Evolutionary conservation across 2,888 invertebrate species (phyloP).

Genomic region (Macrosoma leucophasiata): DNA sequence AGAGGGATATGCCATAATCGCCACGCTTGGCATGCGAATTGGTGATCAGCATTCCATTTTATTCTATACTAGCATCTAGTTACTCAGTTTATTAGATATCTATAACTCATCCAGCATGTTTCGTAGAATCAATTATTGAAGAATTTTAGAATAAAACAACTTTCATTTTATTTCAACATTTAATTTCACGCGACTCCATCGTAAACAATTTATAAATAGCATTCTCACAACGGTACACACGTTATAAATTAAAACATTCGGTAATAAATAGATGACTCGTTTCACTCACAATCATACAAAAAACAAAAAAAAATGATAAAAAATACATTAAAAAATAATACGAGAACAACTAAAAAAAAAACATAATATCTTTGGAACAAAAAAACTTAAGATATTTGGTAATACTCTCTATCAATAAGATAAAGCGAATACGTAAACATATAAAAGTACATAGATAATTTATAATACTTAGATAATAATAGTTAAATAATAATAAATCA

Average conservation of each 20-base stretch:
- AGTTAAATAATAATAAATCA: slow-evolving; percentile 32
- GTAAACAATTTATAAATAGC: slow-evolving; percentile 35
- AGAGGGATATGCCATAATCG: no score
- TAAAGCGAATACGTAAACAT: slow-evolving; percentile 19
- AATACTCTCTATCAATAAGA: slow-evolving; percentile 26
- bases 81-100: slow-evolving; percentile 2
- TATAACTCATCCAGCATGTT: not conserved
- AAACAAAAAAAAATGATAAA: slow-evolving; percentile 29
- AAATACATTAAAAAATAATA: slow-evolving; percentile 36
- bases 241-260: slow-evolving; percentile 32
- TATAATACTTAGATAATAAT: slow-evolving; percentile 20
- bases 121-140: slow-evolving; percentile 1
- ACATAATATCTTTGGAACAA: slow-evolving; percentile 62
- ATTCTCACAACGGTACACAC: slow-evolving; percentile 19
- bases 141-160: not conserved
- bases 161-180: slow-evolving; percentile 29
- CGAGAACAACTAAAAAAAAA: slow-evolving; percentile 35
- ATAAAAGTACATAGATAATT: slow-evolving; percentile 18
- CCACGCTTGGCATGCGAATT: no score
- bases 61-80: no score
- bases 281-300: slow-evolving; percentile 41
- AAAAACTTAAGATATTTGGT: slow-evolving; percentile 50
- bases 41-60: no score
- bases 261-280: slow-evolving; percentile 53
- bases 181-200: slow-evolving; percentile 49